Conservation (phyloP, 1,140 invertebrate genomes). For the Ips nitidus region DNA sequence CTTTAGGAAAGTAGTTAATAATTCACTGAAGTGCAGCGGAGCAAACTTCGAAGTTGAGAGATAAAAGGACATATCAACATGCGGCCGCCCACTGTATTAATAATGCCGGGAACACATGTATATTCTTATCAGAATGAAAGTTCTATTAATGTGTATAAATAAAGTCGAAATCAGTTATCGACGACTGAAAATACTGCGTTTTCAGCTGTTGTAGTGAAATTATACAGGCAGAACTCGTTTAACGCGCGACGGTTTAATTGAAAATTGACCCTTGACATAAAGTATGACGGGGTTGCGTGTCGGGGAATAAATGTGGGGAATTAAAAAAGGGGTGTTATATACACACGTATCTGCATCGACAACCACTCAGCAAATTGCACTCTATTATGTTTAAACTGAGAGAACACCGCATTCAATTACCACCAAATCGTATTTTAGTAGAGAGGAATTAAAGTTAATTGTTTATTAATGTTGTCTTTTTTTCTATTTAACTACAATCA, state of each 20-base stretch:
- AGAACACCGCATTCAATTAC: neutral
- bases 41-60: too few species aligned
- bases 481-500: too few species aligned
- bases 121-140: neutral
- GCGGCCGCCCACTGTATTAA: neutral
- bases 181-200: neutral
- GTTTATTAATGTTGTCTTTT: too few species aligned
- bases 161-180: neutral
- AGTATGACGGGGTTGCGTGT: neutral
- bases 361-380: neutral
- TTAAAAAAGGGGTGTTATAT: neutral
- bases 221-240: neutral
- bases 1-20: neutral
- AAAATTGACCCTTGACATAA: neutral
- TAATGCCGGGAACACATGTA: neutral
- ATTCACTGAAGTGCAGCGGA: too few species aligned
- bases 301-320: constrained; percentile 8
- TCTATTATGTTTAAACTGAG: neutral
- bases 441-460: neutral
- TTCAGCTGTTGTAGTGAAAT: neutral
- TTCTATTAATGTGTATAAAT: neutral
- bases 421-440: neutral
- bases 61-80: too few species aligned
- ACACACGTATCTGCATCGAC: neutral
- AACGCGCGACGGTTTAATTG: neutral